Evolutionary conservation across 2,113 vertebrate genomes (phyloP).

Genomic region (Ibidorhyncha struthersii): DNA sequence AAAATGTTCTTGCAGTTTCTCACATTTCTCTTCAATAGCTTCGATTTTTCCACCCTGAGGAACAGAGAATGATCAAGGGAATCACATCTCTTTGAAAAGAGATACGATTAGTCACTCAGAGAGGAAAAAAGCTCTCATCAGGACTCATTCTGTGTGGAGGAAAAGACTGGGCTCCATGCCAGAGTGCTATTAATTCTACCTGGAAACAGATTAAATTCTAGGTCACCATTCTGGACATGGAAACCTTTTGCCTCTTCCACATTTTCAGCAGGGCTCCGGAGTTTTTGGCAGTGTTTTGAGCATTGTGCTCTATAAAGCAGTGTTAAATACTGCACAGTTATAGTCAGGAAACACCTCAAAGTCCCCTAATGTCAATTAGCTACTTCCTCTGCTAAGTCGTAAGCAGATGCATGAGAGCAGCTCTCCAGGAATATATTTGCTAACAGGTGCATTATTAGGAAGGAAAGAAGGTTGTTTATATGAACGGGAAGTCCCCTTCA

Average conservation of each 20-base stretch:
- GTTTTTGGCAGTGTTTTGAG: slow-evolving; percentile 36
- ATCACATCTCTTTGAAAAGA: background rate
- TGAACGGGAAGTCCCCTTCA: slow-evolving; percentile 17
- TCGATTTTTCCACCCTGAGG: background rate
- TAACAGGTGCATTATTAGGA: slow-evolving; percentile 52
- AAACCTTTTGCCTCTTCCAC: slow-evolving; percentile 15
- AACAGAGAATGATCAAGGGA: slow-evolving; percentile 29
- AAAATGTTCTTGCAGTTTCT: background rate
- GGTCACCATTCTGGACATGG: slow-evolving; percentile 12
- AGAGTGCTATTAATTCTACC: slow-evolving; percentile 48
- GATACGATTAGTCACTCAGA: background rate
- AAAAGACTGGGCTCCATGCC: slow-evolving; percentile 19
- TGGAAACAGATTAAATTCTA: slow-evolving; percentile 49
- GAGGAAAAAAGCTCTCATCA: slow-evolving; percentile 13
- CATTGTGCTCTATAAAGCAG: slow-evolving; percentile 52
- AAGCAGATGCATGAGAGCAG: background rate
- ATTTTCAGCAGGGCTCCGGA: background rate
- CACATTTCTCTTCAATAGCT: background rate
- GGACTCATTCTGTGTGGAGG: background rate
- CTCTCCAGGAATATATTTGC: slow-evolving; percentile 8
- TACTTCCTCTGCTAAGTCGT: slow-evolving; percentile 35
- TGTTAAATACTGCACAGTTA: slow-evolving; percentile 36
- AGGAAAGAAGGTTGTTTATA: slow-evolving; percentile 17
- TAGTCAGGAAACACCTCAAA: slow-evolving; percentile 53
- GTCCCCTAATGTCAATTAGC: slow-evolving; percentile 58